Base-by-base conservation (phyloP, 2,113 vertebrate genomes). In the Morone saxatilis region DNA sequence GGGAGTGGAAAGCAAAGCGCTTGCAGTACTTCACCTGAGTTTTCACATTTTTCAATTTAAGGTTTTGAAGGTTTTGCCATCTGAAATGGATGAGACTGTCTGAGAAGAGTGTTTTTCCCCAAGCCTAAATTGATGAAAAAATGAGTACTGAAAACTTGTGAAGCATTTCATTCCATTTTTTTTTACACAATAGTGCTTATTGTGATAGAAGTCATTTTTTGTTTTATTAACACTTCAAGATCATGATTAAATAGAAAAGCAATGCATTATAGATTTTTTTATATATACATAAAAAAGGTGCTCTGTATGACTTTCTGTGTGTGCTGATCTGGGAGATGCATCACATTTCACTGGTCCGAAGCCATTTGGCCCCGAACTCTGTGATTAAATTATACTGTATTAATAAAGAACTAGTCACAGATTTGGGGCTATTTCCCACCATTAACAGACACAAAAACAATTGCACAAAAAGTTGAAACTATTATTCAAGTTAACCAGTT, bases 181-280 rank as follows among this genome's bases (percentile, higher is more conserved):
- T 83, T 74, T 65, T 51, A 81, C 78, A 90, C 53, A 76, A 70
- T 87, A 81, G 78, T 68, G 89, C 22, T 86, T 83, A n/a, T 88
- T 82, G 71, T 89, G 74, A 80, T 84, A 84, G 74, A 88, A 63
- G 56, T 86, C 43, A 66, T 86, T 88, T 31, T 81, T 89, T 75
- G 70, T 93, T 78, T 80, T 74, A 51, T 88, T 88, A 81, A 87
- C 66, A 84, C 43, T 88, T 85, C 31, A 31, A 31, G 31, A 31
- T 88, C 60, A 74, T 68, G 31, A 90, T 83, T 41, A 78, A 65
- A 67, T 85, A 92, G 67, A 81, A 78, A 88, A 81, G 65, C 70
- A 82, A 85, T 79, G 75, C 78, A 86, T 92, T 87, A 71, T 80
- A 89, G 77, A 82, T 80, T 65, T 80, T 80, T 89, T 81, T 79